A percentile compares a stretch with the other conserved stretches of the same genome.
Conservation (phyloP, 2,113 vertebrate genomes). For the Anser cygnoides region DNA sequence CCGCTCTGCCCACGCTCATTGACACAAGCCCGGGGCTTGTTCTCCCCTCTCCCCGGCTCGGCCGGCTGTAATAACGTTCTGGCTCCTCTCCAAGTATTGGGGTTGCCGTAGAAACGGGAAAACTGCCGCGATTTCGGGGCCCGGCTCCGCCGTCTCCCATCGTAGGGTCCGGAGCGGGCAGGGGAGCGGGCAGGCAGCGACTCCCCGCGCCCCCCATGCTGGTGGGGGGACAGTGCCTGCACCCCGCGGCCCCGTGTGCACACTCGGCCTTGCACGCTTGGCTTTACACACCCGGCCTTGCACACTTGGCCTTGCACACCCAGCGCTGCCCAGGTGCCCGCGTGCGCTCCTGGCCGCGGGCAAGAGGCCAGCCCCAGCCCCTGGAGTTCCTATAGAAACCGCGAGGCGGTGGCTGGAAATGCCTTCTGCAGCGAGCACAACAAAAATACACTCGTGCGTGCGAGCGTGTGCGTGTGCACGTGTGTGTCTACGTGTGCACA, state of each 20-base stretch:
- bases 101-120: constrained; percentile 72
- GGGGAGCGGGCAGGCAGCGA: not conserved
- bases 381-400: not conserved
- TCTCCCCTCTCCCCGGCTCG: not conserved
- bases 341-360: not conserved
- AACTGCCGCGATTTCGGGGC: constrained; percentile 25
- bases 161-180: not conserved
- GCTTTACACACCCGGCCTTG: accelerated
- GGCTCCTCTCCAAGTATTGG: constrained; percentile 38
- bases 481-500: accelerated
- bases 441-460: not conserved
- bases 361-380: not conserved
- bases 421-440: not conserved
- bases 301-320: not conserved
- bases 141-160: not conserved
- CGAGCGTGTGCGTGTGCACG: too few relatives aligned
- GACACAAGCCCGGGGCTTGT: not conserved
- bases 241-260: not conserved
- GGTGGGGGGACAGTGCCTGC: accelerated
- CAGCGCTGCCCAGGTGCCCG: not conserved
- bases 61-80: not conserved
- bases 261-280: not conserved
- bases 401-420: not conserved
- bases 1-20: not conserved
- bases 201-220: not conserved